These are phyloP conservation scores for Sebastiscus albofasciatus DNA, from an alignment of 2,797 vertebrate genomes.

Conservation along the genomic window DNA sequence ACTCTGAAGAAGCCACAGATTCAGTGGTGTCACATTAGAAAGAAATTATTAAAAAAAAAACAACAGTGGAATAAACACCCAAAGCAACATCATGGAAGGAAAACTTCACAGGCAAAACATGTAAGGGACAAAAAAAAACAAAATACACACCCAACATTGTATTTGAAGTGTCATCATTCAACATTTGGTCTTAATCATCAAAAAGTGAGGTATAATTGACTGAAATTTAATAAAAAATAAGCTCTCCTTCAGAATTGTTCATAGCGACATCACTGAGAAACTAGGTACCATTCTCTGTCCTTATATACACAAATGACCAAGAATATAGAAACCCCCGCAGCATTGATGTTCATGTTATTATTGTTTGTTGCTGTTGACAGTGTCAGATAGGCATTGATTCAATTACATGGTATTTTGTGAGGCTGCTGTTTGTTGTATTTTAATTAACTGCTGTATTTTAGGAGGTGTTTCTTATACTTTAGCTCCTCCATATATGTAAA, in stretches of 20 bases:
- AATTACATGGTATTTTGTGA: neutral
- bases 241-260: neutral
- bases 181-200: slow-evolving; percentile 64
- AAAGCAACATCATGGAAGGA: slow-evolving; percentile 9
- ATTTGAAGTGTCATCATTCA: slow-evolving; percentile 24
- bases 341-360: neutral
- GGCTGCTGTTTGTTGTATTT: neutral
- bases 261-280: neutral
- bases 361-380: neutral
- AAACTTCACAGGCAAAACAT: slow-evolving; percentile 18
- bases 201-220: slow-evolving; percentile 47
- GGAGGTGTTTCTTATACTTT: neutral
- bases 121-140: neutral
- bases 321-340: neutral
- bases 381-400: neutral
- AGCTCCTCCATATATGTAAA: neutral
- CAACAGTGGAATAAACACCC: slow-evolving; percentile 46
- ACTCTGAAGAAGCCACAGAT: slow-evolving; percentile 14
- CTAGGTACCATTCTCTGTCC: neutral
- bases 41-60: slow-evolving; percentile 3
- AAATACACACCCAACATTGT: slow-evolving; percentile 6
- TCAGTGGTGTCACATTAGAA: slow-evolving; percentile 8
- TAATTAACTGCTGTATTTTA: neutral
- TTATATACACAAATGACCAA: neutral
- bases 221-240: slow-evolving; percentile 31